Base-by-base conservation (phyloP, 2,797 vertebrate species). In the Mormyrus proboscirostris region DNA sequence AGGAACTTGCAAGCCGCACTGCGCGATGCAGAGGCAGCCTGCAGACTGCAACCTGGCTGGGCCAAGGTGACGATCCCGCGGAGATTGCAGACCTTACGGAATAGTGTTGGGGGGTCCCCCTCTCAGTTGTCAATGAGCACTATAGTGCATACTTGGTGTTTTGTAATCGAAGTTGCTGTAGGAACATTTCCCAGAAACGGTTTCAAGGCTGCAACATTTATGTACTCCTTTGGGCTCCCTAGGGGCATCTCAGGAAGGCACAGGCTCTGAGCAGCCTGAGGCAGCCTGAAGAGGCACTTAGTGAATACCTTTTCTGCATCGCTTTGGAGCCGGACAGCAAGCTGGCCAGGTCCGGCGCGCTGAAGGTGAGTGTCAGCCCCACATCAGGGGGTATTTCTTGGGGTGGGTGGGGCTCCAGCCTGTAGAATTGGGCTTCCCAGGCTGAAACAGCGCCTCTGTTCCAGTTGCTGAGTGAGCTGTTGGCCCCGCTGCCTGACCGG, bases 181-280 rank as follows among this genome's bases (percentile, higher is more conserved):
- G 4, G 2, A 50, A 69, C 87, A 38, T 44, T n/a, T 87, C 14
- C 85, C 25, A 62, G 49, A 82, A 82, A 79, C 10, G 19, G 38
- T 47, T 79, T 44, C 14, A 44, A n/a, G 76, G 41, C 19, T 44
- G 76, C 19, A 38, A 53, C 85, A n/a, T 12, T 38, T 38, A 14
- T 87, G 1, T 87, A n/a, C 25, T 62, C 53, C 0, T n/a, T 41
- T 47, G 2, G 4, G 51, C 25, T 57, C 22, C 91, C 3, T 93
- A 98, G 98, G 97, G 96, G 93, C 97, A 97, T 90, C 92, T 97
- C 89, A 95, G 96, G 90, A 99, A 97, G 94, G 97, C 97, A 2
- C 97, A 98, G 93, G 97, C 97, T 1, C 93, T 98, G 90, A 95
- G 95, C 92, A 95, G 95, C 5, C 90, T 99, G 88, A 97, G 97